Conservation (phyloP, 2,113 vertebrate species). For the Patagioenas fasciata region DNA sequence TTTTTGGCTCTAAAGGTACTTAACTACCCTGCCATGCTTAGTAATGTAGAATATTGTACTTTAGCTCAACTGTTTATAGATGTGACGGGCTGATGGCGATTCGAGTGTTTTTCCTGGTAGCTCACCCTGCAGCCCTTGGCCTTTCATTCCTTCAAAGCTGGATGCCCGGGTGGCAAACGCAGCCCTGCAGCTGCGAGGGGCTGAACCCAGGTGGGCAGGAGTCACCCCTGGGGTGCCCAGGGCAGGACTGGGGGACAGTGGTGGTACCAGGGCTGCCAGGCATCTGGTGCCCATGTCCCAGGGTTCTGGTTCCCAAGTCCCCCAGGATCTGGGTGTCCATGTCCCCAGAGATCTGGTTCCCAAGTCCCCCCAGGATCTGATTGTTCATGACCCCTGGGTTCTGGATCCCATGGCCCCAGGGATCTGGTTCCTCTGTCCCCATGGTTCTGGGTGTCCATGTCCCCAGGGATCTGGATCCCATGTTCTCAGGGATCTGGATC, state of each 20-base stretch:
- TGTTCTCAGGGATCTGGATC: too few relatives aligned
- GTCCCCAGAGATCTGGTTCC: too few relatives aligned
- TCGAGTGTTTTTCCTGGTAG: background rate
- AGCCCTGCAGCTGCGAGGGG: background rate
- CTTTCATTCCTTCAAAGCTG: fast-evolving
- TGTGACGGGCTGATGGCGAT: fast-evolving
- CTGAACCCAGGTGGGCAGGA: background rate
- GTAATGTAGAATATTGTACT: background rate
- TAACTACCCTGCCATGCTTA: background rate
- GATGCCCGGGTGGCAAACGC: fast-evolving
- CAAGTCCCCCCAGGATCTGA: too few relatives aligned
- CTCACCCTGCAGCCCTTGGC: background rate
- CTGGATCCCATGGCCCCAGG: too few relatives aligned
- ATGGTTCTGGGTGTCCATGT: too few relatives aligned
- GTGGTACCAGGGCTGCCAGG: background rate
- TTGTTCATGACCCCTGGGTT: too few relatives aligned
- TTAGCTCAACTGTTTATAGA: fast-evolving
- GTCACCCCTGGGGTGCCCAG: background rate
- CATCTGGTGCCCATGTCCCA: too few relatives aligned
- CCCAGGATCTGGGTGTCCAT: too few relatives aligned
- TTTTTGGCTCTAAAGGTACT: too few relatives aligned
- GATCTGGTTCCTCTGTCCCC: too few relatives aligned
- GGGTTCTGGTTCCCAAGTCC: too few relatives aligned
- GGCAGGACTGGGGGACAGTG: background rate
- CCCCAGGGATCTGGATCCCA: too few relatives aligned